phyloP scores from a whole-genome alignment of 2,888 invertebrate species.

The Malthinus flaveolus region DNA sequence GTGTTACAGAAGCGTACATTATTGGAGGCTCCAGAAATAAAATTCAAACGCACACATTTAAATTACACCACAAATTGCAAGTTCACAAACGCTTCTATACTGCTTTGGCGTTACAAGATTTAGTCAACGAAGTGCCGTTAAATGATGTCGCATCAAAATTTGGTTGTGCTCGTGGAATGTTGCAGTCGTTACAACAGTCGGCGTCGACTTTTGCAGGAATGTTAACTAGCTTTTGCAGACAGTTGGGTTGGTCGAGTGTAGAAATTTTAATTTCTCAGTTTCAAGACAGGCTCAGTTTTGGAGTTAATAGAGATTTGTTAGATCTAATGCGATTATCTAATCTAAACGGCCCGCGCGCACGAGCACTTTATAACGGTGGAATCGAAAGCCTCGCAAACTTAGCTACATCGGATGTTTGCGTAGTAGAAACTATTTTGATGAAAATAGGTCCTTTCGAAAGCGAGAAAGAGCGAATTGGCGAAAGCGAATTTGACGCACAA shows the following conservation, averaged over 20 bases:
- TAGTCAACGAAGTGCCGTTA: conserved; percentile 88
- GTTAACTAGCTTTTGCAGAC: conserved; percentile 93
- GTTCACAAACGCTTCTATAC: conserved; percentile 83
- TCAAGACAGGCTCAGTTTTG: conserved; percentile 92
- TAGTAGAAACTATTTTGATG: conserved; percentile 76
- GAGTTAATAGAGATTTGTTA: conserved; percentile 87
- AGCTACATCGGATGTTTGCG: conserved; percentile 70
- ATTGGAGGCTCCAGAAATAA: conserved; percentile 74
- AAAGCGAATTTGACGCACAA: conserved; percentile 65
- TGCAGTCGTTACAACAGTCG: conserved; percentile 93
- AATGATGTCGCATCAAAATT: conserved; percentile 81
- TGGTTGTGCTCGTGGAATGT: conserved; percentile 82
- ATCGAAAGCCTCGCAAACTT: conserved; percentile 77
- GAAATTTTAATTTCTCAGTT: conserved; percentile 90
- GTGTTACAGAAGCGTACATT: conserved; percentile 84
- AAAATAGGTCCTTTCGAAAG: conserved; percentile 86
- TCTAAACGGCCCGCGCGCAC: conserved; percentile 82
- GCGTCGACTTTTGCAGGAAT: conserved; percentile 97
- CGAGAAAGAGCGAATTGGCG: conserved; percentile 72
- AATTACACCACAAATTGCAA: conserved; percentile 58
- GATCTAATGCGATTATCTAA: conserved; percentile 86
- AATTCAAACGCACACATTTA: conserved; percentile 60
- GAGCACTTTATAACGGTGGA: conserved; percentile 80
- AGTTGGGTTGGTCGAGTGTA: conserved; percentile 90
- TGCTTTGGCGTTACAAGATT: conserved; percentile 87